These are phyloP conservation scores for Sceloporus undulatus DNA, from an alignment of 2,113 vertebrate species.

Conservation along the genomic window DNA sequence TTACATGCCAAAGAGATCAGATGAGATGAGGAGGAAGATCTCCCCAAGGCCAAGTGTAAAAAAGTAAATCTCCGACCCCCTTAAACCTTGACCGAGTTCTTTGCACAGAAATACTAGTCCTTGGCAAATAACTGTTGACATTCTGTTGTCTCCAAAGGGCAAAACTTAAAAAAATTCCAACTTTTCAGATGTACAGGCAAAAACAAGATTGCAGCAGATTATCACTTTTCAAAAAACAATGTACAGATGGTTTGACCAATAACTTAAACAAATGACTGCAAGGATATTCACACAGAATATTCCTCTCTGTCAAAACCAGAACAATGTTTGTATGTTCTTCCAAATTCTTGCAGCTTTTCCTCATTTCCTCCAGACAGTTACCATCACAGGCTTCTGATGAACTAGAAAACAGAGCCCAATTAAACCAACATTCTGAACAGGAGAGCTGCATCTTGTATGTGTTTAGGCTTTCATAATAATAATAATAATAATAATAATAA, in stretches of 20 bases:
- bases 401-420: too few relatives aligned
- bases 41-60: neutral
- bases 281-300: neutral
- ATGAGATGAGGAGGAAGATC: neutral
- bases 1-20: constrained; percentile 17
- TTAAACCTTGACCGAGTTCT: neutral
- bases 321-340: neutral
- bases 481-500: too few relatives aligned
- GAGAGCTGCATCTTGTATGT: too few relatives aligned
- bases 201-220: neutral
- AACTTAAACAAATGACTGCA: neutral
- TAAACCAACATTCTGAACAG: too few relatives aligned
- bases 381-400: neutral
- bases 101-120: neutral
- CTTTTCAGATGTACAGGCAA: neutral
- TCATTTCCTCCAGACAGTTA: neutral
- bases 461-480: too few relatives aligned
- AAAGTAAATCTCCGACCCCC: neutral
- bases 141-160: neutral
- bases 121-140: neutral
- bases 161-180: neutral
- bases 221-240: neutral
- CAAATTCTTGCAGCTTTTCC: neutral
- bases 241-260: neutral
- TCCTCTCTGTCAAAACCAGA: neutral